Evolutionary conservation across 2,113 vertebrate genomes (phyloP).

Genomic region (Taurulus bubalis): DNA sequence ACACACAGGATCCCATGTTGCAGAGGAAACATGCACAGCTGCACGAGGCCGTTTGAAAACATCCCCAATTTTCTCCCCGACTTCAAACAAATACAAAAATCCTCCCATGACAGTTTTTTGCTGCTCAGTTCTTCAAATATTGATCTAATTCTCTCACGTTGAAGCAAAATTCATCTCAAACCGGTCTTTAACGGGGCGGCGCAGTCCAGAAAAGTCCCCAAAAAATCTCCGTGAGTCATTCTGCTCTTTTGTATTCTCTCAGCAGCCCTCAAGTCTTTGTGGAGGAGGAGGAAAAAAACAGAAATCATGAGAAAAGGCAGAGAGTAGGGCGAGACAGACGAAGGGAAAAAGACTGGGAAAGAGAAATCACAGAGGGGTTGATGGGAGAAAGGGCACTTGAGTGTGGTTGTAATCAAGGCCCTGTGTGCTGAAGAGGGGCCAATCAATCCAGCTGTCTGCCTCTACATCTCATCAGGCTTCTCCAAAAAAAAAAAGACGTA

Average conservation of each 20-base stretch:
- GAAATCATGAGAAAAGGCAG: constrained; percentile 48
- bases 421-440: constrained; percentile 70
- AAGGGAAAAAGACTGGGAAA: constrained; percentile 19
- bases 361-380: constrained; percentile 23
- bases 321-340: constrained; percentile 18
- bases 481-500: constrained; percentile 18
- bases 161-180: constrained; percentile 47
- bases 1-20: neutral
- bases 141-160: constrained; percentile 49
- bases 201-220: neutral
- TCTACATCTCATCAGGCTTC: constrained; percentile 74
- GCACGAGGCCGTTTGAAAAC: neutral
- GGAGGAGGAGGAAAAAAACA: constrained; percentile 22
- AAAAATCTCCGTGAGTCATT: constrained; percentile 39
- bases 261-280: constrained; percentile 20
- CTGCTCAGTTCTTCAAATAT: constrained; percentile 50
- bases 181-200: constrained; percentile 13
- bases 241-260: constrained; percentile 43
- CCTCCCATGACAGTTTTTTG: constrained; percentile 7
- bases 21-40: neutral
- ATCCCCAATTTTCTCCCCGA: neutral
- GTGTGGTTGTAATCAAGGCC: constrained; percentile 75
- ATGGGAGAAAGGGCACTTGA: constrained; percentile 49
- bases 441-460: constrained; percentile 75
- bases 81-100: constrained; percentile 2